Evolutionary conservation across 30 jellyfish, hydroid and myxozoan genomes (phyloP).

Genomic region (Hydractinia echinata): DNA sequence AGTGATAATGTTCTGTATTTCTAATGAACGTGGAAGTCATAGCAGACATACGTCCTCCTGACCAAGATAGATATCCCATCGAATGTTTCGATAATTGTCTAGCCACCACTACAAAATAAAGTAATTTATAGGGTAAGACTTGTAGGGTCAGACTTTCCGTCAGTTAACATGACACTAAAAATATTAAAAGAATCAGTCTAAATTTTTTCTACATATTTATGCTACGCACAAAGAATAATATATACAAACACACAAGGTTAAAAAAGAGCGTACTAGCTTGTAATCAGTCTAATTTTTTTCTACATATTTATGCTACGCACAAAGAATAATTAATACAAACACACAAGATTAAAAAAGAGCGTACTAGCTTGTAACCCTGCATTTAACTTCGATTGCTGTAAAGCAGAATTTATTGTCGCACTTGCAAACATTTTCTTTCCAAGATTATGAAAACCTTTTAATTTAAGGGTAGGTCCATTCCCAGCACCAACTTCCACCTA

Average conservation of each 20-base stretch:
- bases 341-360: conserved; percentile 12
- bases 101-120: conserved; percentile 53
- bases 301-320: not conserved
- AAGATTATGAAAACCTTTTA: conserved; percentile 73
- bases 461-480: conserved; percentile 65
- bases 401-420: conserved; percentile 56
- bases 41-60: conserved; percentile 66
- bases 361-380: conserved; percentile 97
- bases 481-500: conserved; percentile 85
- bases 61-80: conserved; percentile 83
- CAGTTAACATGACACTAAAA: too few species aligned
- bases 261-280: conserved; percentile 79
- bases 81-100: conserved; percentile 79
- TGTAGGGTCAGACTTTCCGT: too few species aligned
- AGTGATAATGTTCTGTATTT: conserved; percentile 64
- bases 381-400: conserved; percentile 44
- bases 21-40: conserved; percentile 69
- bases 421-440: conserved; percentile 82
- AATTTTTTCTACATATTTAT: not conserved
- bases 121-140: not conserved
- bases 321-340: not conserved
- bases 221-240: not conserved
- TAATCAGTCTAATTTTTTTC: not conserved
- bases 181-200: not conserved
- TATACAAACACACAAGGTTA: not conserved